Evolutionary conservation across 2,113 vertebrate genomes (phyloP), one percentile per base, ranked within the genome.

Genomic region (Eublepharis macularius): DNA sequence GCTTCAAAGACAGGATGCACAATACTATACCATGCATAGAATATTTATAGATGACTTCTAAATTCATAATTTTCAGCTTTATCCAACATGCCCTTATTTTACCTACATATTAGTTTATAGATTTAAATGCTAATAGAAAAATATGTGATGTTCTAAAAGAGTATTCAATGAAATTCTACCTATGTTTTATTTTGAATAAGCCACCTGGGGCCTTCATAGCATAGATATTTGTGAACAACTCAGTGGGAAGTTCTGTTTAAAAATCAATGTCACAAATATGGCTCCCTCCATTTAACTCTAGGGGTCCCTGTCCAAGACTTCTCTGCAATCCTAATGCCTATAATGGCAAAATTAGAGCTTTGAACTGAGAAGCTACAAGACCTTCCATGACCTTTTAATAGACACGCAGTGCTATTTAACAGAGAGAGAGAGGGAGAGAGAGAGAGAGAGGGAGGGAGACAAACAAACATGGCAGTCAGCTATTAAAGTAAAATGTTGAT

Each of bases 281-380:
- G 43, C 45, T 69, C 65, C 74, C 57, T 80, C 80, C 83, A 21
- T 90, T 88, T 90, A 89, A 90, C 76, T 81, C 43, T 86, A 70
- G 82, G 73, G 79, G 65, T 32, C 82, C 82, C 34, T 34, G 49
- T 87, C 77, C 85, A 87, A 86, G 78, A 81, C 74, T 83, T 84
- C 36, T 49, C 70, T 84, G 11, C 79, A 63, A 90, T 88, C 74
- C 57, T 88, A 88, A 92, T 83, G 85, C 49, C 86, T 83, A 24
- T 75, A 92, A 90, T 83, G 87, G 63, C 86, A 92, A 94, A 94
- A 94, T 91, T 47, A 87, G 82, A 82, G 85, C 78, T 93, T 93
- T 83, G 88, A 93, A 88, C 57, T 81, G 86, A 92, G 84, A 83
- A 88, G 76, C 89, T 63, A 73, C 51, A 81, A 76, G 60, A 90